These are phyloP conservation scores for Piscicola geometra DNA, from an alignment of 2,888 invertebrate species.

Conservation along the genomic window DNA sequence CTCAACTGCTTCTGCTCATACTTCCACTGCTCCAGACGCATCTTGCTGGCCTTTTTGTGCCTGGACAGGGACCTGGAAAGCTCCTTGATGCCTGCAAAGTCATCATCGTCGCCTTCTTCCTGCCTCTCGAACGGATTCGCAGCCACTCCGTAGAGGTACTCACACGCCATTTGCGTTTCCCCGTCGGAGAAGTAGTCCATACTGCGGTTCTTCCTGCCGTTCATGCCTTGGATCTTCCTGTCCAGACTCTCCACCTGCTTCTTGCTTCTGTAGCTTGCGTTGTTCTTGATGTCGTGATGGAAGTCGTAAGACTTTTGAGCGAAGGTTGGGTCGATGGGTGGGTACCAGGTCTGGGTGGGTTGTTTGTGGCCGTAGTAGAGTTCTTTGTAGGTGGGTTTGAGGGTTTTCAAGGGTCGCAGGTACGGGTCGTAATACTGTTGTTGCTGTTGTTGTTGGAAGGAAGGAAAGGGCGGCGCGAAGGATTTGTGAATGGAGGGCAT, in stretches of 20 bases:
- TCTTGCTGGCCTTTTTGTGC: slow-evolving; percentile 13
- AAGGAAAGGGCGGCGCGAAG: neutral
- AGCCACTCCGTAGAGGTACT: neutral
- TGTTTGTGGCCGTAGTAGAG: slow-evolving; percentile 10
- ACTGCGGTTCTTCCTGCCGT: slow-evolving; percentile 10
- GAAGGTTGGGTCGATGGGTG: neutral
- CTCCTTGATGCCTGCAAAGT: slow-evolving; percentile 24
- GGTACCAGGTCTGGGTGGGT: neutral
- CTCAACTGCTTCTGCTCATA: slow-evolving; percentile 15
- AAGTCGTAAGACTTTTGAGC: neutral
- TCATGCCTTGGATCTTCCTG: neutral
- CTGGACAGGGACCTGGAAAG: slow-evolving; percentile 26
- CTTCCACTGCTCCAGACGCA: slow-evolving; percentile 22
- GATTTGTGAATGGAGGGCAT: neutral
- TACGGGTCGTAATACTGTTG: slow-evolving; percentile 10
- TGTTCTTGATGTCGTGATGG: neutral
- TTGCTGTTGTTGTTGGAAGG: slow-evolving; percentile 19
- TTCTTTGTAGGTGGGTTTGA: neutral
- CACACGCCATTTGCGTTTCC: slow-evolving; percentile 34
- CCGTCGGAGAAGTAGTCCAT: slow-evolving; percentile 43
- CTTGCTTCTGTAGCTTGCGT: neutral
- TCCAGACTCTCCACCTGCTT: slow-evolving; percentile 29
- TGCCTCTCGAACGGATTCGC: neutral
- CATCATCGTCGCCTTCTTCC: neutral
- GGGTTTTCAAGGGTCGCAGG: neutral